phyloP scores from a whole-genome alignment of 2,797 vertebrate species.

The Octomys mimax region DNA sequence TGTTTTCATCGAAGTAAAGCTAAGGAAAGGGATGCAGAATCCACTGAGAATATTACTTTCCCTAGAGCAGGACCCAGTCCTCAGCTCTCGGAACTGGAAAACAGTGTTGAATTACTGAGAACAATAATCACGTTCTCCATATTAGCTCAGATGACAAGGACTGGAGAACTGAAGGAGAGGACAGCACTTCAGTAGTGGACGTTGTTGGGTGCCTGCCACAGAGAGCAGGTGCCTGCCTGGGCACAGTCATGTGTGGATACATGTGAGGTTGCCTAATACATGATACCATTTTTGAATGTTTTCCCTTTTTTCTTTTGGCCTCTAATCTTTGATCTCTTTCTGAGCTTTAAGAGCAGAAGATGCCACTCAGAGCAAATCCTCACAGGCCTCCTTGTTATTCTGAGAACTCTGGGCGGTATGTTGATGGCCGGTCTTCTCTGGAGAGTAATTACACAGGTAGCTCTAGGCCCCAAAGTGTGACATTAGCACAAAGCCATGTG shows the following conservation, averaged over 20 bases:
- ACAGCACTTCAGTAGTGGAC: conserved; percentile 62
- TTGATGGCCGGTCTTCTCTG: neutral
- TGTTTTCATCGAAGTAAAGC: neutral
- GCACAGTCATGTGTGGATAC: neutral
- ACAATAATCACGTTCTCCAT: conserved; percentile 86
- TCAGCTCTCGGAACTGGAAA: conserved; percentile 75
- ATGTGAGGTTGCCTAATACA: neutral
- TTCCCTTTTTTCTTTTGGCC: neutral
- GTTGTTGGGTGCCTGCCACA: conserved; percentile 72
- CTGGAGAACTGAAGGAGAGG: conserved; percentile 74
- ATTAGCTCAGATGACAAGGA: conserved; percentile 83
- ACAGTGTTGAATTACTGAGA: conserved; percentile 81
- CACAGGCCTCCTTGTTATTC: rapidly evolving
- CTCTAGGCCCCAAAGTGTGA: neutral
- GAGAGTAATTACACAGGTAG: neutral
- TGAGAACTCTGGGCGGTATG: neutral
- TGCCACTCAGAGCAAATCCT: neutral
- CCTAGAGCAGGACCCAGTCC: conserved; percentile 79
- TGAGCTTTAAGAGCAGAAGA: neutral
- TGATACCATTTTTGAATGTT: neutral
- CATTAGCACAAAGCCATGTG: neutral
- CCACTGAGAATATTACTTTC: conserved; percentile 81
- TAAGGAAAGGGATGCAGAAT: neutral
- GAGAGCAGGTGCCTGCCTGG: conserved; percentile 47
- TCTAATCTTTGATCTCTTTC: neutral